phyloP scores from a whole-genome alignment of 1,140 invertebrate species.

The Drosophila takahashii region DNA sequence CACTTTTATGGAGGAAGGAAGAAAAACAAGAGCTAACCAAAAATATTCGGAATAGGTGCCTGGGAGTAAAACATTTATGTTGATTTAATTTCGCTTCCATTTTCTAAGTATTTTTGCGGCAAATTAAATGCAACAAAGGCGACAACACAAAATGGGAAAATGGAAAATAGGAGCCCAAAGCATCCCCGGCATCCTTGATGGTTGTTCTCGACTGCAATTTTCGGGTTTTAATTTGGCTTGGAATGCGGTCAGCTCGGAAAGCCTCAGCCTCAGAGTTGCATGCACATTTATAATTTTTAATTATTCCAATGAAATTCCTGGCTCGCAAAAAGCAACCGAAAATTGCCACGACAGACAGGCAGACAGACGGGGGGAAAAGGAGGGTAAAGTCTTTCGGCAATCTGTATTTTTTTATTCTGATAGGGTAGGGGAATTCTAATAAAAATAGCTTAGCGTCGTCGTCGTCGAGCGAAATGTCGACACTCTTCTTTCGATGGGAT shows the following conservation, averaged over 20 bases:
- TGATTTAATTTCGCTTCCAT: conserved; percentile 52
- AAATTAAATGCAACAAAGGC: conserved; percentile 55
- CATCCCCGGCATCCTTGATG: conserved; percentile 24
- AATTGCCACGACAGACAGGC: conserved; percentile 32
- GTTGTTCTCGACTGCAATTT: conserved; percentile 36
- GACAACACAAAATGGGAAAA: background rate
- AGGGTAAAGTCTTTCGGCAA: conserved; percentile 4
- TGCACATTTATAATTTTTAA: conserved; percentile 70
- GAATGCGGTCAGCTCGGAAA: conserved; percentile 58
- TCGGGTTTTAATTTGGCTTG: conserved; percentile 63
- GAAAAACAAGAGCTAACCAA: too few species aligned
- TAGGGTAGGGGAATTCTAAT: conserved; percentile 63
- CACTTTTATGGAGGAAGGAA: too few species aligned
- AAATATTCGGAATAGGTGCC: background rate
- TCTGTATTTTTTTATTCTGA: conserved; percentile 2
- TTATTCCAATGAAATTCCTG: conserved; percentile 57
- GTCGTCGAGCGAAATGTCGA: conserved; percentile 48
- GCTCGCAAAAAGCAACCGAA: conserved; percentile 24
- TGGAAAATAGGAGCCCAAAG: background rate
- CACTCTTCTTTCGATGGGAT: conserved; percentile 38
- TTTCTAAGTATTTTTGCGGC: conserved; percentile 53
- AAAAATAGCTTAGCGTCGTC: conserved; percentile 62
- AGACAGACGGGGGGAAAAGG: background rate
- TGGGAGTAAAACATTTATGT: conserved; percentile 32
- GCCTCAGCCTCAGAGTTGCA: conserved; percentile 21